phyloP scores from a whole-genome alignment of 1,140 invertebrate species.

The Aphelinus atriplicis region DNA sequence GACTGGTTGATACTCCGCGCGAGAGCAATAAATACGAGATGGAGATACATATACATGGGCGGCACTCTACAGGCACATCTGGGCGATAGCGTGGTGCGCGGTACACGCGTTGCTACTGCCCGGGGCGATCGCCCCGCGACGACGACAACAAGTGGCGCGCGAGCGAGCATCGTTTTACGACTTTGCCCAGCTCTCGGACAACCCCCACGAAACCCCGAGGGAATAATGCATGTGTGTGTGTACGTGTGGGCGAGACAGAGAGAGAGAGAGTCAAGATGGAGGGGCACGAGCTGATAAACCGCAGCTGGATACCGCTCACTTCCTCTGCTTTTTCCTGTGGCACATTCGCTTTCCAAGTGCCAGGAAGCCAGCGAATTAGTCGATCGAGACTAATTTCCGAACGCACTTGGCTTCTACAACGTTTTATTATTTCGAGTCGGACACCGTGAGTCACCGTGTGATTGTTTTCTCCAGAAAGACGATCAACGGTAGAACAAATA shows the following conservation, averaged over 20 bases:
- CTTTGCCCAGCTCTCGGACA: slow-evolving; percentile 8
- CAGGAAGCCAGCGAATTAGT: too few relatives aligned
- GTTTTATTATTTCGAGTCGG: too few relatives aligned
- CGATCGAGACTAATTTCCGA: too few relatives aligned
- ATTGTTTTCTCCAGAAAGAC: too few relatives aligned
- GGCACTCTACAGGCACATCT: not conserved
- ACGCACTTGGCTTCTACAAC: too few relatives aligned
- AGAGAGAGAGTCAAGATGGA: not conserved
- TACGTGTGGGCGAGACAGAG: not conserved
- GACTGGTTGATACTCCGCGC: slow-evolving; percentile 15
- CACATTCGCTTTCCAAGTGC: too few relatives aligned
- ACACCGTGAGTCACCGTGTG: too few relatives aligned
- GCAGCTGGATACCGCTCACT: too few relatives aligned
- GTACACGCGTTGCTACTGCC: not conserved
- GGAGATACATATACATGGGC: not conserved
- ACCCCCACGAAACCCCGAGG: slow-evolving; percentile 8
- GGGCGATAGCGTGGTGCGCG: not conserved
- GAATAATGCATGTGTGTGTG: too few relatives aligned
- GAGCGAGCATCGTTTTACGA: slow-evolving; percentile 19
- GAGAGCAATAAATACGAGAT: slow-evolving; percentile 24
- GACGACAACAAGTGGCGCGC: slow-evolving; percentile 24
- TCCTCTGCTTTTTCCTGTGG: too few relatives aligned
- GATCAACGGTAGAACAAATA: too few relatives aligned
- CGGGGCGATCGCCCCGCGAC: slow-evolving; percentile 11
- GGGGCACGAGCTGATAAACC: too few relatives aligned